These are phyloP conservation scores for Erethizon dorsatum DNA, from an alignment of 2,797 vertebrate genomes.

Conservation along the genomic window DNA sequence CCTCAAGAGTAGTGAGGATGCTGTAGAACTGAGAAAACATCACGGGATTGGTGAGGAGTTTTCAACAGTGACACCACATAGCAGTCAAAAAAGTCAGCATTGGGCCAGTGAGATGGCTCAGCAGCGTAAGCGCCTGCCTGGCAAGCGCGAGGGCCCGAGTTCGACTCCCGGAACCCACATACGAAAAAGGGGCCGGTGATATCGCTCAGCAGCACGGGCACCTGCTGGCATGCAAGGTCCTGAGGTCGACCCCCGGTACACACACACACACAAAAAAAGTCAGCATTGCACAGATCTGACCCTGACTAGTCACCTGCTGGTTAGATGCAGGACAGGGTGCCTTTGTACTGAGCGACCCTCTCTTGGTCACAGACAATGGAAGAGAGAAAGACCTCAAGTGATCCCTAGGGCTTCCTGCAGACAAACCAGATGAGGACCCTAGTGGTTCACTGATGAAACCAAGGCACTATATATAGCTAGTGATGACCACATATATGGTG, in stretches of 20 bases:
- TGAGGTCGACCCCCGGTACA: too few relatives aligned
- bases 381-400: neutral
- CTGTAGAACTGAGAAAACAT: neutral
- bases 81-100: neutral
- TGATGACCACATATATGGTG: fast-evolving
- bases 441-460: neutral
- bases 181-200: too few relatives aligned
- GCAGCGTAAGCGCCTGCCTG: too few relatives aligned
- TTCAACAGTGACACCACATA: neutral
- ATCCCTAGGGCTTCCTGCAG: neutral
- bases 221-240: too few relatives aligned
- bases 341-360: neutral
- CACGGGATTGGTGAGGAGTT: neutral
- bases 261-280: neutral
- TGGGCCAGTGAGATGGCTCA: too few relatives aligned
- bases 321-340: neutral
- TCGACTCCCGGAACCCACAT: too few relatives aligned
- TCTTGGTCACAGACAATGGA: neutral
- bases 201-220: too few relatives aligned
- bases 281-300: fast-evolving
- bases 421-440: neutral
- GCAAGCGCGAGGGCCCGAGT: too few relatives aligned
- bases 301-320: neutral
- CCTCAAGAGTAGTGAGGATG: neutral
- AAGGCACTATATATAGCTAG: neutral